A percentile compares a stretch with the other conserved stretches of the same genome.
Evolutionary conservation across 1,140 invertebrate species (phyloP).

Genomic region (Diploscapter pachys): DNA sequence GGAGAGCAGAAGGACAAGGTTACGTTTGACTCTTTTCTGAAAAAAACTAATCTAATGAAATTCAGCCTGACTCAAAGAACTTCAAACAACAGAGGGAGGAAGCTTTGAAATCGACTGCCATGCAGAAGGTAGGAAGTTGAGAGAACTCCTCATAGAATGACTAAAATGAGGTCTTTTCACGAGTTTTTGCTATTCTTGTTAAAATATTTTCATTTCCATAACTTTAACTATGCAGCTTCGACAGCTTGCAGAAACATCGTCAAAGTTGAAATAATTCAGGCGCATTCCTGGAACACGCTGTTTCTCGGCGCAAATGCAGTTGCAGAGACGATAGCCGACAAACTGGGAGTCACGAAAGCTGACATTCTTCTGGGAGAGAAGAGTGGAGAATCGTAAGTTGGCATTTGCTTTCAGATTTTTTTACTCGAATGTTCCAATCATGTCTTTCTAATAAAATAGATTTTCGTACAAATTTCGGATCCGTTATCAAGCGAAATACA

Average conservation of each 20-base stretch:
- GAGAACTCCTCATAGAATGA: too few relatives aligned
- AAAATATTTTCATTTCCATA: too few relatives aligned
- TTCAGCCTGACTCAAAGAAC: too few relatives aligned
- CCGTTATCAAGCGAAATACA: slow-evolving; percentile 10
- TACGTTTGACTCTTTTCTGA: slow-evolving; percentile 1
- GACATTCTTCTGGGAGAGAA: slow-evolving; percentile 65
- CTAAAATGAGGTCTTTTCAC: too few relatives aligned
- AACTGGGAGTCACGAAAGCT: slow-evolving; percentile 82
- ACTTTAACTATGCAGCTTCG: too few relatives aligned
- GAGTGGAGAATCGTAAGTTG: slow-evolving; percentile 30
- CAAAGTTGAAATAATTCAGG: slow-evolving; percentile 39
- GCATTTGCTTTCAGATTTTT: neutral
- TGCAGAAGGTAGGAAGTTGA: too few relatives aligned
- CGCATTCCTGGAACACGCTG: slow-evolving; percentile 92
- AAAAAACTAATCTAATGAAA: neutral
- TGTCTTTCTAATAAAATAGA: neutral
- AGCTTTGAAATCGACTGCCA: too few relatives aligned
- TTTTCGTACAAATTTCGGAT: neutral
- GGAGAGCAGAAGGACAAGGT: slow-evolving; percentile 59
- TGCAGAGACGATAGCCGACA: slow-evolving; percentile 81
- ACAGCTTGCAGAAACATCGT: too few relatives aligned
- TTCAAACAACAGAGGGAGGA: too few relatives aligned
- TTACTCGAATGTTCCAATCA: neutral
- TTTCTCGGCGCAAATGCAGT: slow-evolving; percentile 91
- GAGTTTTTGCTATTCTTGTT: too few relatives aligned